Conservation (phyloP, 2,797 vertebrate species). For the Scyliorhinus canicula region DNA sequence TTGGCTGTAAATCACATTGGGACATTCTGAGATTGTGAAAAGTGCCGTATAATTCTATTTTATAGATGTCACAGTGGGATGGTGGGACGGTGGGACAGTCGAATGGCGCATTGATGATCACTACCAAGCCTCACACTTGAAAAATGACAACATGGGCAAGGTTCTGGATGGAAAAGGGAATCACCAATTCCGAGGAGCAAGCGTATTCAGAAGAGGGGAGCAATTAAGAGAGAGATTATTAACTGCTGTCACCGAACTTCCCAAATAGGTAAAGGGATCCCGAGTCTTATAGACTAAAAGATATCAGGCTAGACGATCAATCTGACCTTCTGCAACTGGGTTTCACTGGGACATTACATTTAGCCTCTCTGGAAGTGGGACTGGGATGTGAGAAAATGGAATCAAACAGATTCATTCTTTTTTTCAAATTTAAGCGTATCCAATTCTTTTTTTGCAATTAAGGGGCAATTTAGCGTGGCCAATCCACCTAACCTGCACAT, state of each 20-base stretch:
- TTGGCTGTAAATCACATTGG: background rate
- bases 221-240: background rate
- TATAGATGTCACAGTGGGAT: background rate
- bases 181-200: background rate
- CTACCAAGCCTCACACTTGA: background rate
- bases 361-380: background rate
- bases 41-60: background rate
- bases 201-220: background rate
- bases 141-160: background rate
- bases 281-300: background rate
- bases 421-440: too few relatives aligned
- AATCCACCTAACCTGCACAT: too few relatives aligned
- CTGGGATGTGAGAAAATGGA: background rate
- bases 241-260: background rate
- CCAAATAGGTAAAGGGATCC: background rate
- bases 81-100: background rate
- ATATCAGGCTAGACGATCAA: background rate
- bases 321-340: background rate
- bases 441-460: too few relatives aligned
- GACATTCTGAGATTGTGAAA: background rate
- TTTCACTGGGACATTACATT: background rate
- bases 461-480: too few relatives aligned
- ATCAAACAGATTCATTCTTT: background rate
- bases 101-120: background rate
- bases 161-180: background rate